Evolutionary conservation across 2,113 vertebrate genomes (phyloP), one percentile per base, ranked within the genome.

Genomic region (Carettochelys insculpta): DNA sequence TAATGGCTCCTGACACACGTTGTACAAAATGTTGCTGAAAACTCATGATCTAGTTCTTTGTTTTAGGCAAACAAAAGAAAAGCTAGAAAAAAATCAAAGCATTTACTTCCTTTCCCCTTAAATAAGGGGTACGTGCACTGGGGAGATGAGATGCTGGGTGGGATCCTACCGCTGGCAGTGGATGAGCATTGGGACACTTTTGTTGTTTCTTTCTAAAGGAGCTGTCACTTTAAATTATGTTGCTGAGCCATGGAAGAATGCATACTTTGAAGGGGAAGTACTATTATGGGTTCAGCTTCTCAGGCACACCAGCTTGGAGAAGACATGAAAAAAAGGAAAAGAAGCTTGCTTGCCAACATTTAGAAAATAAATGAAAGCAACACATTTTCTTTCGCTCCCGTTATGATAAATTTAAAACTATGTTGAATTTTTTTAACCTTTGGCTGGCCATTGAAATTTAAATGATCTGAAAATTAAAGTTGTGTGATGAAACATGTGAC

Each of bases 1-100:
- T 96, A 92, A 93, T 87, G 87, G 85, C 45, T 94, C 41, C 83
- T 95, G 92, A 94, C 90, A 92, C 11, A 53, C 71, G 90, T 76
- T 31, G 48, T 86, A 76, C 17, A 61, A 92, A 92, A 88, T 56
- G 24, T 73, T 86, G 79, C 71, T 88, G 87, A 84, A 95, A 92
- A 86, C 81, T 92, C 88, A 48, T 45, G 61, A 86, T 48, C 81
- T 80, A 71, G 90, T 87, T 84, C 48, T 80, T 94, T 27, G 79
- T 86, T 93, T 89, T 50, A 78, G 77, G 77, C 85, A 86, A 89
- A 87, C 83, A 86, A 87, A 90, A 45, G 22, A 89, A 95, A 89
- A 43, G 6, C 71, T 90, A 27, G 83, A 10, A 48, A 27, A 92
- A 87, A 48, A 93, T 78, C 25, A 87, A 84, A 86, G 81, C 12